Conservation (phyloP, 2,888 invertebrate species). For the Crioceris asparagi region DNA sequence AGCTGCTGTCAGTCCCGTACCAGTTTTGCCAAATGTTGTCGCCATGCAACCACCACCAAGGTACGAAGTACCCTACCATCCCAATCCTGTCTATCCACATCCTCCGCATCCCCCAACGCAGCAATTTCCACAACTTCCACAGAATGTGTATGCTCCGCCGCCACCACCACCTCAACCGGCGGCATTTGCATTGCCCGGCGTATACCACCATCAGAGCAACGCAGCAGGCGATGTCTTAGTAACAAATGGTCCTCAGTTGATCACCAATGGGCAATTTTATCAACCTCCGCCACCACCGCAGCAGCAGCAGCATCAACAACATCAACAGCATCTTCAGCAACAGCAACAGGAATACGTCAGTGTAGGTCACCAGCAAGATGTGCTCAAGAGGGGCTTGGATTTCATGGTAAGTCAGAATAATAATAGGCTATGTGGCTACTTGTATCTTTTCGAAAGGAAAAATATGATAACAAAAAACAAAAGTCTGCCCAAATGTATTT, state of each 20-base stretch:
- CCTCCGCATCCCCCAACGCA: too few relatives aligned
- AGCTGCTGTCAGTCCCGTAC: conserved; percentile 30
- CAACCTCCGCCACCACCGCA: not conserved
- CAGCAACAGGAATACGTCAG: too few relatives aligned
- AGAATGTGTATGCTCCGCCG: conserved; percentile 11
- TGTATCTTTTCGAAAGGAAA: too few relatives aligned
- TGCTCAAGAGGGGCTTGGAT: conserved; percentile 25
- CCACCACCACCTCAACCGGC: conserved; percentile 12
- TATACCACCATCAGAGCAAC: conserved; percentile 14
- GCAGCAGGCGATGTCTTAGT: conserved; percentile 14
- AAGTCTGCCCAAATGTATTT: too few relatives aligned
- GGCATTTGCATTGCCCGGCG: conserved; percentile 19
- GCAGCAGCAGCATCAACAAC: conserved; percentile 21
- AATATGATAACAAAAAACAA: too few relatives aligned
- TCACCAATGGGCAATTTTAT: not conserved
- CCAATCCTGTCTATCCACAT: not conserved
- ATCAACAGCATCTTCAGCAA: conserved; percentile 16
- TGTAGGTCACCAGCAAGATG: conserved; percentile 13
- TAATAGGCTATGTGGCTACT: not conserved
- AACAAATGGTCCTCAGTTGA: conserved; percentile 31
- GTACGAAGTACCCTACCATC: conserved; percentile 31
- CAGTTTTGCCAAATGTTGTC: conserved; percentile 16
- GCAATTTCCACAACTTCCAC: conserved; percentile 8
- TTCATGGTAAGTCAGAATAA: conserved; percentile 24
- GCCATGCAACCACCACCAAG: conserved; percentile 26